A percentile compares a stretch with the other conserved stretches of the same genome.
Conservation (phyloP, 2,797 vertebrate genomes). For the Epinephelus awoara region DNA sequence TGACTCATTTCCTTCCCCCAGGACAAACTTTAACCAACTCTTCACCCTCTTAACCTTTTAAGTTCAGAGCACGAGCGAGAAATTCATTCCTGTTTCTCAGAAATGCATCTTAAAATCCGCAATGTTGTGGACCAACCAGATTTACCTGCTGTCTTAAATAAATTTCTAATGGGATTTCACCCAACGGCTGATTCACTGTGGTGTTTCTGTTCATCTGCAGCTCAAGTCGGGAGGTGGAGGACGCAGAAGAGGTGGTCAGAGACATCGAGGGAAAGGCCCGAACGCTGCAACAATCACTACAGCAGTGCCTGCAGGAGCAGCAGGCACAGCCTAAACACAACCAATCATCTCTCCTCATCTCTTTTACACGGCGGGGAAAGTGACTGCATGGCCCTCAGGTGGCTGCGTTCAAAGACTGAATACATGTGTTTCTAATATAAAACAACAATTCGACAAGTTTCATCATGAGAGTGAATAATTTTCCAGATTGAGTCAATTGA, state of each 20-base stretch:
- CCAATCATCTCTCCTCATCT: not conserved
- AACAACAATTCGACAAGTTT: conserved; percentile 2
- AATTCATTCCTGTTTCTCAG: not conserved
- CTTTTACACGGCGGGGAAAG: conserved; percentile 24
- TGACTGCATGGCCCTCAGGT: conserved; percentile 35
- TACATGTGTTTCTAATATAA: conserved; percentile 9
- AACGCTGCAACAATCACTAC: conserved; percentile 44
- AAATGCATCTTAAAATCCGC: not conserved
- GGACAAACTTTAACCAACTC: not conserved
- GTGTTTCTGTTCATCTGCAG: conserved; percentile 58
- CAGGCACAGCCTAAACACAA: conserved; percentile 64
- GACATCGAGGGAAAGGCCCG: conserved; percentile 80
- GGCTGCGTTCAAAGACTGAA: conserved; percentile 9
- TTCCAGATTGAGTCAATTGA: conserved; percentile 8
- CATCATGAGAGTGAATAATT: conserved; percentile 15
- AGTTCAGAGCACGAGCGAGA: not conserved
- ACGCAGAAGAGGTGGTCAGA: conserved; percentile 82
- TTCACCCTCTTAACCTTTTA: not conserved
- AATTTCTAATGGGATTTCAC: too few species aligned
- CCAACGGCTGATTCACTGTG: not conserved
- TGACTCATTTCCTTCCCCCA: not conserved
- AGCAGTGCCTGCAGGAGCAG: conserved; percentile 68
- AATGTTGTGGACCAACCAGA: not conserved
- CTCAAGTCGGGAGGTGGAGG: conserved; percentile 79
- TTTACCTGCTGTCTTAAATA: not conserved